Evolutionary conservation across 2,888 invertebrate species (phyloP).

Genomic region (Meiosimyza decipiens): DNA sequence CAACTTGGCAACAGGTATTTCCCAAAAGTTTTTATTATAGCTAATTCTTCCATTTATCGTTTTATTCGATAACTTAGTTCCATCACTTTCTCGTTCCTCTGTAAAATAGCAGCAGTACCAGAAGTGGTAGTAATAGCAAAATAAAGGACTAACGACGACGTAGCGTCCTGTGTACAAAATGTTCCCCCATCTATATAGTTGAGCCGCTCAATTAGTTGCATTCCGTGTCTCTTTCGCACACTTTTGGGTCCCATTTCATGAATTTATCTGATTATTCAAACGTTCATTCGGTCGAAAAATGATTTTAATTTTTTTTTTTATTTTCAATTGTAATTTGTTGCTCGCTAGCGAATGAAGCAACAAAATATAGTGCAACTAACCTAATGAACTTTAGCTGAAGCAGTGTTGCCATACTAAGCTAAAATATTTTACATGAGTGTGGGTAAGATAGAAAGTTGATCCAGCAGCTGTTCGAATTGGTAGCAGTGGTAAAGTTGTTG

Average conservation of each 20-base stretch:
- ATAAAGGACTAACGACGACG: too few relatives aligned
- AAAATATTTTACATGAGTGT: too few relatives aligned
- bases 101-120: too few relatives aligned
- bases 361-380: constrained; percentile 14
- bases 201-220: background rate
- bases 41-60: too few relatives aligned
- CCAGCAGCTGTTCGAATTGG: background rate
- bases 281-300: constrained; percentile 20
- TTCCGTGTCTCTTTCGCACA: background rate
- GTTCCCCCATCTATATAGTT: constrained; percentile 21
- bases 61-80: too few relatives aligned
- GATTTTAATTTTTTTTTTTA: background rate
- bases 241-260: constrained; percentile 20
- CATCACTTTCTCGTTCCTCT: too few relatives aligned
- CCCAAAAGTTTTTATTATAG: too few relatives aligned
- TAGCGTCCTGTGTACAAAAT: background rate
- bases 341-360: constrained; percentile 2
- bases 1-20: too few relatives aligned
- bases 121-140: too few relatives aligned
- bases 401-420: too few relatives aligned
- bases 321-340: background rate
- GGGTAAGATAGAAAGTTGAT: background rate
- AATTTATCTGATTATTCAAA: constrained; percentile 29
- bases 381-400: background rate
- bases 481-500: background rate